Evolutionary conservation across 2,113 vertebrate genomes (phyloP), one percentile per base, ranked within the genome.

Genomic region (Phocoena sinus): DNA sequence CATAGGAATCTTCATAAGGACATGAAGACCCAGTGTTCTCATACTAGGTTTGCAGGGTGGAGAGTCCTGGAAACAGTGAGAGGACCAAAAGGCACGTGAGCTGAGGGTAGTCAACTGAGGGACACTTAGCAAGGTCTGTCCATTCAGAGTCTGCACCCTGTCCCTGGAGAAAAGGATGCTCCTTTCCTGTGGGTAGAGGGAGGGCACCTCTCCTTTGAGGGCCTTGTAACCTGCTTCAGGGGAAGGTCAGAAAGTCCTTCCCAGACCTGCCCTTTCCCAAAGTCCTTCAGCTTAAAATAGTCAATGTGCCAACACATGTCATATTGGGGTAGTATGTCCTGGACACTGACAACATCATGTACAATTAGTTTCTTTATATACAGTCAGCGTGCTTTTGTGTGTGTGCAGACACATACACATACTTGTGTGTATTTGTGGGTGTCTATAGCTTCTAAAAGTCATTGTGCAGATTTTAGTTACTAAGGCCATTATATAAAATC

Each of bases 121-220:
- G 33, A 73, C 47, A n/a, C 8, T 11, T 31, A 23, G 36, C 20
- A 82, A 58, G 6, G 9, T 38, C 50, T 83, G 38, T 71, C 26
- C 65, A 21, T 73, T 82, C 21, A 47, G 28, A 62, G 31, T 71
- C 31, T 68, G n/a, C 23, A 36, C 11, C 33, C 26, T 17, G 13
- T 53, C 67, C 63, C 58, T 33, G 25, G 47, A 76, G n/a, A 50
- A 47, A 84, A 53, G 8, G 12, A 38, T 84, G 33, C 8, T 74
- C 33, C 65, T 83, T 47, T 90, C 62, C 73, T 90, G 33, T 15
- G 11, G 60, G 17, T 14, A 53, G 12, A 38, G 25, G 36, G n/a
- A 38, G n/a, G 25, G 6, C 47, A 13, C 17, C n/a, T 67, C 44
- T 67, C 44, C 38, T 8, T 28, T 31, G n/a, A 28, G 0, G 0